Evolutionary conservation across 2,888 invertebrate species (phyloP).

Genomic region (Yponomeuta evonymella): DNA sequence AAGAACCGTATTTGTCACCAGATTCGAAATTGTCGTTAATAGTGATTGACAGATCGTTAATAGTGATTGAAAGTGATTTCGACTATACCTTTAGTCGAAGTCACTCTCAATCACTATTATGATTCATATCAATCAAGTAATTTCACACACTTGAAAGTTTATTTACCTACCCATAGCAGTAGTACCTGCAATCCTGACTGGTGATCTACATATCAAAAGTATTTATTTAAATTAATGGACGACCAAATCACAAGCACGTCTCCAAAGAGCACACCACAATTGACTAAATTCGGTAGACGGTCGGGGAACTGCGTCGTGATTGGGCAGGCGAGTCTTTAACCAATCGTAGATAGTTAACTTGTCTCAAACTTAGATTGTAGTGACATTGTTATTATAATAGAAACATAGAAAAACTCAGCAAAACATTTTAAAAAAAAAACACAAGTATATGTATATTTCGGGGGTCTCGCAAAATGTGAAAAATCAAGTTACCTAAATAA

Average conservation of each 20-base stretch:
- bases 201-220: not conserved
- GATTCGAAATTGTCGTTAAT: no score
- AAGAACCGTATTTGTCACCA: no score
- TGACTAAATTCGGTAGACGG: conserved; percentile 43
- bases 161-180: not conserved
- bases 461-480: no score
- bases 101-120: not conserved
- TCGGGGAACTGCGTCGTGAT: not conserved
- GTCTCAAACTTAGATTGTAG: no score
- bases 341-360: not conserved
- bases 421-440: no score
- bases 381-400: no score
- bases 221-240: not conserved
- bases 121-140: not conserved
- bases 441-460: no score
- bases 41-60: no score
- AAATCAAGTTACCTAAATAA: no score
- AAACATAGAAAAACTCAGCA: no score
- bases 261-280: conserved; percentile 29
- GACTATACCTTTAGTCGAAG: not conserved
- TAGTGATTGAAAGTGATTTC: no score
- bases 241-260: not conserved
- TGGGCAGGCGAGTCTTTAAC: conserved; percentile 6
- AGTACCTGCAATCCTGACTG: not conserved
- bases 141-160: conserved; percentile 3